A percentile compares a stretch with the other conserved stretches of the same genome.
Evolutionary conservation across 2,888 invertebrate species (phyloP).

Genomic region (Dicycla oo): DNA sequence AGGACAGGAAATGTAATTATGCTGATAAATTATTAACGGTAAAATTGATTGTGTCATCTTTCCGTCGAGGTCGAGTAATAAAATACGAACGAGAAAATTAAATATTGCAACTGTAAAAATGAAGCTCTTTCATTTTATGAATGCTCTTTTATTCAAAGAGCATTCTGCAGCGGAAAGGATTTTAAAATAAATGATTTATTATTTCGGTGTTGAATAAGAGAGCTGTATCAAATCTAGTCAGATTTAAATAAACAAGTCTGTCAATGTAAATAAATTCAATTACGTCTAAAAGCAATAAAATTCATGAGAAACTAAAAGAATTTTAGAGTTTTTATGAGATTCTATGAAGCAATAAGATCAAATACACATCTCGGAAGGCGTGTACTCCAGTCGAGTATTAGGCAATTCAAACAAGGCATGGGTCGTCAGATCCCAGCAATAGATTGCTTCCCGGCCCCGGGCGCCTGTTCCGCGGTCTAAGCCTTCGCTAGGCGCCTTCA

Average conservation of each 20-base stretch:
- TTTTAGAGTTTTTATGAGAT: too few relatives aligned
- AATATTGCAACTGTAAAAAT: conserved; percentile 38
- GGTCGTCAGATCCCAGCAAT: conserved; percentile 61
- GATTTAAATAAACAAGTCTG: neutral
- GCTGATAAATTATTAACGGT: conserved; percentile 32
- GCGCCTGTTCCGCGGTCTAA: conserved; percentile 65
- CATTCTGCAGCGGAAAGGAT: conserved; percentile 12
- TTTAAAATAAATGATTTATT: conserved; percentile 31
- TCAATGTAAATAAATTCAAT: neutral
- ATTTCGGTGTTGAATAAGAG: conserved; percentile 2
- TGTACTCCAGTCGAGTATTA: conserved; percentile 13
- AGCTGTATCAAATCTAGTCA: neutral
- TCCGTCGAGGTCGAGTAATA: conserved; percentile 24
- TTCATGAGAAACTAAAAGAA: neutral
- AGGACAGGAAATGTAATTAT: conserved; percentile 21
- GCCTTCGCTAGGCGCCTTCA: conserved; percentile 58
- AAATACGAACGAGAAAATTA: conserved; percentile 34
- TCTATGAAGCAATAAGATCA: too few relatives aligned
- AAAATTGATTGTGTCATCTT: conserved; percentile 47
- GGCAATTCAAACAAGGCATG: conserved; percentile 65
- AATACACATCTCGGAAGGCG: neutral
- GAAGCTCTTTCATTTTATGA: conserved; percentile 5
- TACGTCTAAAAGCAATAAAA: neutral
- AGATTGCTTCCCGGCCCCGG: conserved; percentile 74
- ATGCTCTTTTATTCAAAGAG: conserved; percentile 23